Evolutionary conservation across 2,797 vertebrate genomes (phyloP).

Genomic region (Graptemys geographica): DNA sequence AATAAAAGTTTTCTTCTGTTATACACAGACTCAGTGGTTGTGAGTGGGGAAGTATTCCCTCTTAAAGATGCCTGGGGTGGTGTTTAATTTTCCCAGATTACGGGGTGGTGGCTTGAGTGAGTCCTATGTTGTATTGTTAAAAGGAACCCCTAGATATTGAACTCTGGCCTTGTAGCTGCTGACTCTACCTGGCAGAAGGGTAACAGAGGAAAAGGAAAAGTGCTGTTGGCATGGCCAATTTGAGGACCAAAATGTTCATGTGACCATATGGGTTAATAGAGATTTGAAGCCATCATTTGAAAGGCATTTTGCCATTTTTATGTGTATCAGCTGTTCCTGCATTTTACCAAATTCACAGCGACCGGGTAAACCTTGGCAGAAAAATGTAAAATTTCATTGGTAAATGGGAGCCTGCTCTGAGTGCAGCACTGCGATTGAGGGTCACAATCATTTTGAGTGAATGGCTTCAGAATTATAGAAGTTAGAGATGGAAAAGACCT

Average conservation of each 20-base stretch:
- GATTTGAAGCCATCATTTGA: neutral
- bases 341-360: neutral
- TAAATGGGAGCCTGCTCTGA: neutral
- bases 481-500: neutral
- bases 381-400: neutral
- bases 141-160: neutral
- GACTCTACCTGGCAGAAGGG: neutral
- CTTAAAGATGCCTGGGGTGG: neutral
- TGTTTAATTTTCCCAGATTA: neutral
- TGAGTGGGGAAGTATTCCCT: neutral
- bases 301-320: neutral
- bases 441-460: neutral
- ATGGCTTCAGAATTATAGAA: neutral
- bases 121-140: neutral
- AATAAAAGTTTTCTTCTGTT: neutral
- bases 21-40: neutral
- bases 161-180: neutral
- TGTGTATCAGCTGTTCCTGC: neutral
- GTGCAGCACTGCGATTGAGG: fast-evolving
- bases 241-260: neutral
- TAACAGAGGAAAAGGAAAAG: slow-evolving; percentile 10
- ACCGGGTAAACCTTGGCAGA: neutral
- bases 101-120: neutral
- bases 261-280: fast-evolving
- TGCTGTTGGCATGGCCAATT: neutral